phyloP scores from a whole-genome alignment of 2,888 invertebrate genomes.

The Coenonympha glycerion region DNA sequence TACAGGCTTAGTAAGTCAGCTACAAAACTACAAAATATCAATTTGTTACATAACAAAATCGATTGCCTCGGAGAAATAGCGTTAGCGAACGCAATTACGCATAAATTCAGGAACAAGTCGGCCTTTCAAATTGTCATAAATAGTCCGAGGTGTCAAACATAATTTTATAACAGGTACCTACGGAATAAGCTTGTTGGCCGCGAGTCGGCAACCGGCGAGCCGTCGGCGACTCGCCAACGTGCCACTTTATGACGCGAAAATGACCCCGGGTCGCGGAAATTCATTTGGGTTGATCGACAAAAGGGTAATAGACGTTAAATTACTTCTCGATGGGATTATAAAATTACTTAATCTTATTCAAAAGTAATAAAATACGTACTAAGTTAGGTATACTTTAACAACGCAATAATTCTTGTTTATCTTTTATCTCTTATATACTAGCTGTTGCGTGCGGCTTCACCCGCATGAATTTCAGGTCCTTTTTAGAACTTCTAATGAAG shows the following conservation, averaged over 20 bases:
- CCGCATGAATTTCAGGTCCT: no score
- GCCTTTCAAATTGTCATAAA: constrained; percentile 46
- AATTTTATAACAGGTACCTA: constrained; percentile 41
- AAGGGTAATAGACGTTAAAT: constrained; percentile 32
- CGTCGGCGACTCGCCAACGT: constrained; percentile 26
- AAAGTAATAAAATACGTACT: background rate
- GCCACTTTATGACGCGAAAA: constrained; percentile 33
- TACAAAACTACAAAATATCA: constrained; percentile 17
- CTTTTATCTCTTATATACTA: no score
- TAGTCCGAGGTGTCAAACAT: constrained; percentile 41
- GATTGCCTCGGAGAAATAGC: constrained; percentile 35
- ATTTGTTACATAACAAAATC: constrained; percentile 35
- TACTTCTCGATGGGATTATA: constrained; percentile 22
- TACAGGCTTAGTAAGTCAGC: background rate
- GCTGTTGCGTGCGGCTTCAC: no score
- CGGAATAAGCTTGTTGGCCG: constrained; percentile 29
- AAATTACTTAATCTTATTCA: constrained; percentile 9
- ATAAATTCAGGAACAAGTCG: constrained; percentile 42
- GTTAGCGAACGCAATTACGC: constrained; percentile 39
- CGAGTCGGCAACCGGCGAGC: no score
- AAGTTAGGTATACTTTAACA: no score
- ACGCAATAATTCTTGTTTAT: no score
- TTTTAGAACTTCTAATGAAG: no score
- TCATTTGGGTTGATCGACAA: constrained; percentile 31
- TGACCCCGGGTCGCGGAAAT: constrained; percentile 40